Percentiles rank a stretch among this genome's conserved stretches.
Conservation (phyloP, 2,888 invertebrate genomes). For the Catocala nupta region DNA sequence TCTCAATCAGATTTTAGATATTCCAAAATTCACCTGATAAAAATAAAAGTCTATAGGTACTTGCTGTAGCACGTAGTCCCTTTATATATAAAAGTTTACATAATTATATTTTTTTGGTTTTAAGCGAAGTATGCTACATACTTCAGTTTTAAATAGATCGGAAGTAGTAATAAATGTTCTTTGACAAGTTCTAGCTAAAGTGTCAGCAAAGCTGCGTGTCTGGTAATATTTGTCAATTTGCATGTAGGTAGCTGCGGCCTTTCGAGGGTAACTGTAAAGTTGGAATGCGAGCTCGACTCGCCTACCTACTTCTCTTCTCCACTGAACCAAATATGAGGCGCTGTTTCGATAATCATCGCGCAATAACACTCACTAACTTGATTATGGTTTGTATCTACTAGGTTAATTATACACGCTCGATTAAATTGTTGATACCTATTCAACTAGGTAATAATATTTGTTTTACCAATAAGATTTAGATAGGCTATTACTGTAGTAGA, state of each 20-base stretch:
- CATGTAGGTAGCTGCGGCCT: constrained; percentile 64
- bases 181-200: constrained; percentile 10
- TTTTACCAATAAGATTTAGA: too few relatives aligned
- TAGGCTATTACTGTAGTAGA: too few relatives aligned
- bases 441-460: neutral
- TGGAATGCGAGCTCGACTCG: constrained; percentile 69
- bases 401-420: constrained; percentile 18
- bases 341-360: constrained; percentile 49
- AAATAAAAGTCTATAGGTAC: too few relatives aligned
- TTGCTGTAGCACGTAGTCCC: too few relatives aligned
- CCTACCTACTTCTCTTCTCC: constrained; percentile 65
- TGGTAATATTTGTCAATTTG: constrained; percentile 80
- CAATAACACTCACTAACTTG: constrained; percentile 28
- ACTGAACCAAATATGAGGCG: constrained; percentile 61
- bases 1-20: too few relatives aligned
- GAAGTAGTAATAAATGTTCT: neutral
- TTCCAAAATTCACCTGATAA: too few relatives aligned
- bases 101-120: too few relatives aligned
- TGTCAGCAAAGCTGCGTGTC: constrained; percentile 39
- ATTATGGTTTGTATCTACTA: constrained; percentile 29
- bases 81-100: too few relatives aligned
- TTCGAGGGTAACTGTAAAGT: constrained; percentile 74
- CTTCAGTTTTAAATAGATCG: neutral
- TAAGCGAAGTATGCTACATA: too few relatives aligned
- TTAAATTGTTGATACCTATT: neutral